A percentile compares a stretch with the other conserved stretches of the same genome.
Conservation (phyloP, 2,113 vertebrate genomes). For the Miniopterus natalensis region DNA sequence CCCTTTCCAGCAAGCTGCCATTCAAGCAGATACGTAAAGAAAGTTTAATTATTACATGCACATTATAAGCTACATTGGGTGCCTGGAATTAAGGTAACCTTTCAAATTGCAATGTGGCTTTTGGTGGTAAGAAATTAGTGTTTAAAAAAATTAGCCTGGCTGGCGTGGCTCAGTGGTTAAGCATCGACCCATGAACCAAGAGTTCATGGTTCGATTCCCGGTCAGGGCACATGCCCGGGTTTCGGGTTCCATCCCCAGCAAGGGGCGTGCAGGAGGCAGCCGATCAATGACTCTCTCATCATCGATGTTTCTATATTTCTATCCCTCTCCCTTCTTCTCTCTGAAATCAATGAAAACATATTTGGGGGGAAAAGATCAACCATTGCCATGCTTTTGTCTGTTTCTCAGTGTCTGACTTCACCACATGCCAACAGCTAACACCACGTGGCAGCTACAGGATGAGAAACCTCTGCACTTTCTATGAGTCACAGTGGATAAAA, state of each 20-base stretch:
- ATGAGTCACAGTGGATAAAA: constrained; percentile 69
- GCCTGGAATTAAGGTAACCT: not conserved
- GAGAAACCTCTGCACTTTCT: constrained; percentile 1
- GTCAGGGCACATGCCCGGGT: too few relatives aligned
- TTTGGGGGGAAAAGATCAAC: not conserved
- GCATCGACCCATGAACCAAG: too few relatives aligned
- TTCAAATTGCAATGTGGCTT: not conserved
- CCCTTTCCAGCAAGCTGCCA: not conserved
- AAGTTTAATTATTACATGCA: not conserved
- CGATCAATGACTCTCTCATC: too few relatives aligned
- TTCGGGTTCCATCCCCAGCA: too few relatives aligned
- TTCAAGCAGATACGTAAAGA: not conserved
- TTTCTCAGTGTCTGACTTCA: constrained; percentile 34
- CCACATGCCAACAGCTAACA: not conserved
- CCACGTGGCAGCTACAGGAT: not conserved
- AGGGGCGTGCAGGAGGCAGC: too few relatives aligned
- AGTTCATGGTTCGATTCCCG: too few relatives aligned
- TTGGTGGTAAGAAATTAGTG: not conserved
- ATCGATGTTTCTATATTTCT: too few relatives aligned
- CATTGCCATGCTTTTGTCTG: not conserved
- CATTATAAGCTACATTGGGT: not conserved
- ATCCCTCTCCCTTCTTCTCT: too few relatives aligned
- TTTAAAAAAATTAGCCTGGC: not conserved
- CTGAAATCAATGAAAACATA: too few relatives aligned
- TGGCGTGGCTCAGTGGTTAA: too few relatives aligned